These are phyloP conservation scores for Antrozous pallidus DNA, from an alignment of 2,797 vertebrate genomes.

Conservation along the genomic window DNA sequence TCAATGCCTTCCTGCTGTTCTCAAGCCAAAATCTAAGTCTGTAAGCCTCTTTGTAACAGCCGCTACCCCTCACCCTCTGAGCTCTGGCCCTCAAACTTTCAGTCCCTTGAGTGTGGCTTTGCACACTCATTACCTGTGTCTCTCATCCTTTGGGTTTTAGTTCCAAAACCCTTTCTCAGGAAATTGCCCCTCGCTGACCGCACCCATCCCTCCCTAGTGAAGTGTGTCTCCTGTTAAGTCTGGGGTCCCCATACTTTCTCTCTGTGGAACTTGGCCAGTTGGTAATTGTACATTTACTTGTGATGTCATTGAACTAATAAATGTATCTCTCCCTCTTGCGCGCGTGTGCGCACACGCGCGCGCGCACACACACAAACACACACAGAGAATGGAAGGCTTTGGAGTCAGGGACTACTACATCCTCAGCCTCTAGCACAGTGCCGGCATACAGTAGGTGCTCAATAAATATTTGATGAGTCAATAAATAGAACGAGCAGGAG, in stretches of 20 bases:
- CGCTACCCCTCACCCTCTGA: fast-evolving
- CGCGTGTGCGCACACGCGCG: no score
- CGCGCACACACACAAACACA: no score
- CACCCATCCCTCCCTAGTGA: not conserved
- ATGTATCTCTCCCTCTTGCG: not conserved
- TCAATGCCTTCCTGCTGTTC: not conserved
- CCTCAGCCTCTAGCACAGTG: not conserved
- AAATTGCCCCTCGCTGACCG: not conserved
- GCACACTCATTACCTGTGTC: not conserved
- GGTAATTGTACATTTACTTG: not conserved
- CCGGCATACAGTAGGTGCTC: not conserved
- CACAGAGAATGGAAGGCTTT: not conserved
- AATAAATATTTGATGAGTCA: slow-evolving; percentile 39
- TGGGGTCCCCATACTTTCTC: not conserved
- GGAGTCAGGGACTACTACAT: not conserved
- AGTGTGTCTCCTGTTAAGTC: not conserved
- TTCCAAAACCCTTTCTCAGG: not conserved
- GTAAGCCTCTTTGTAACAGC: no score
- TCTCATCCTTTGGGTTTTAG: not conserved
- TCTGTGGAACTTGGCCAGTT: not conserved
- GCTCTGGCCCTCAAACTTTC: not conserved
- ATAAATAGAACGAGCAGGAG: not conserved
- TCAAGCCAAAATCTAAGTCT: not conserved
- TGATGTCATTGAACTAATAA: not conserved
- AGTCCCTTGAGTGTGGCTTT: not conserved